Evolutionary conservation across 92 coral and sea anemone genomes (phyloP), one percentile per base, ranked within the genome.

Genomic region (Plumapathes pennacea): DNA sequence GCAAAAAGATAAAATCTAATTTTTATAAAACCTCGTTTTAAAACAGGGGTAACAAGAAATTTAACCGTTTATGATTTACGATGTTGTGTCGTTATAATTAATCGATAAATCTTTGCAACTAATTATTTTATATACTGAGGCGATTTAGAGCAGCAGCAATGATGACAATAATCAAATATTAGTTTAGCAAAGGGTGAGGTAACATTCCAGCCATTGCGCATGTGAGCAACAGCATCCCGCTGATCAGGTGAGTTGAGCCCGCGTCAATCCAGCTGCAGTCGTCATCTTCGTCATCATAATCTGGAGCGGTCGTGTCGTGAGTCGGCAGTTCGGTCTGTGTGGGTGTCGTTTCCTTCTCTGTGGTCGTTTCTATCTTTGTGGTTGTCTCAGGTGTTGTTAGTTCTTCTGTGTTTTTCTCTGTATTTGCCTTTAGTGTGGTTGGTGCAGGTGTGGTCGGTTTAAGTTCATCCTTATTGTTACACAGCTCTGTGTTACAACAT

Each of bases 401-500:
- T 20, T 34, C 24, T 8, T 34, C 18, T 17, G 13, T 36, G 26
- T 12, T 13, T 46, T 27, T 10, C 25, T 4, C 5, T 23, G 37
- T 17, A 2, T 36, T 51, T 7, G 59, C 21, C 19, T 17, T 27
- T 53, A 19, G 11, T 28, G 60, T 53, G 5, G 60, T 32, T 50
- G 27, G 57, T 0, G 60, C 26, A 28, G 60, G 60, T n/a, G 44
- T n/a, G 38, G 60, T 27, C 3, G 61, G 42, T 14, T 50, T 61
- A 25, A 69, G 58, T 10, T 67, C 77, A 5, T 57, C 45, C 32
- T 71, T 40, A 38, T 44, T 70, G 40, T 69, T 69, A 25, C 77
- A 69, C 1, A 44, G 67, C 34, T 57, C 81, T 20, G 70, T 61
- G 13, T 37, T 77, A 43, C 86, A 80, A 49, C 86, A 80, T 51